Conservation (phyloP, 2,888 invertebrate species). For the Antheraea assamensis region DNA sequence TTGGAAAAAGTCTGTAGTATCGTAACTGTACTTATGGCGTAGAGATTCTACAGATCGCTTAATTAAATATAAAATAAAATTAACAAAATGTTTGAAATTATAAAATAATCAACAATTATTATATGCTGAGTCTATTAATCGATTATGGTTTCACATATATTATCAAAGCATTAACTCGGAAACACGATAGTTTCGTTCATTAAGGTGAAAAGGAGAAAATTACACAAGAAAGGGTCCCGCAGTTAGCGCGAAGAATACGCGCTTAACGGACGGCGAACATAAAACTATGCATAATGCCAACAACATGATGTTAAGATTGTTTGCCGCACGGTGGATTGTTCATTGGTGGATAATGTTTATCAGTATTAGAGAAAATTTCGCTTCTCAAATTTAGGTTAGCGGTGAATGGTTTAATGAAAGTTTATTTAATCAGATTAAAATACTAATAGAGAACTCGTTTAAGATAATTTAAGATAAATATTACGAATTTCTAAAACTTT, state of each 20-base stretch:
- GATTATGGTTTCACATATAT: not conserved
- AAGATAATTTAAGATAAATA: not conserved
- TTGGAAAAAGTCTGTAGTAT: no score
- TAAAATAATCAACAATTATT: not conserved
- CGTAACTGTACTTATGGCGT: no score
- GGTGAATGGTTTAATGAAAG: not conserved
- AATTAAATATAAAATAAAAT: not conserved
- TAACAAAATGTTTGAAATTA: not conserved
- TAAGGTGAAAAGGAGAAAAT: constrained; percentile 58
- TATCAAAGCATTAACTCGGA: not conserved
- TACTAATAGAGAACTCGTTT: not conserved
- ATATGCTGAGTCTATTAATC: not conserved
- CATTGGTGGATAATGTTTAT: constrained; percentile 23
- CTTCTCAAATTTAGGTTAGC: not conserved
- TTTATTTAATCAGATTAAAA: not conserved
- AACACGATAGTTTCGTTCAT: constrained; percentile 49
- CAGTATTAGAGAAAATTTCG: constrained; percentile 2
- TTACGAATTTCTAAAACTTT: not conserved
- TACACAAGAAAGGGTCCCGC: constrained; percentile 18
- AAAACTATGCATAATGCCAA: constrained; percentile 33
- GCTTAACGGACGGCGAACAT: constrained; percentile 24
- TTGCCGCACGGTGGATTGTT: not conserved
- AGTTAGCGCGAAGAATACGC: constrained; percentile 24
- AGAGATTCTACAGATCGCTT: no score
- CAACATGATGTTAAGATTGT: constrained; percentile 22